These are phyloP conservation scores for Cirrhinus molitorella DNA, from an alignment of 2,797 vertebrate genomes.

Conservation along the genomic window DNA sequence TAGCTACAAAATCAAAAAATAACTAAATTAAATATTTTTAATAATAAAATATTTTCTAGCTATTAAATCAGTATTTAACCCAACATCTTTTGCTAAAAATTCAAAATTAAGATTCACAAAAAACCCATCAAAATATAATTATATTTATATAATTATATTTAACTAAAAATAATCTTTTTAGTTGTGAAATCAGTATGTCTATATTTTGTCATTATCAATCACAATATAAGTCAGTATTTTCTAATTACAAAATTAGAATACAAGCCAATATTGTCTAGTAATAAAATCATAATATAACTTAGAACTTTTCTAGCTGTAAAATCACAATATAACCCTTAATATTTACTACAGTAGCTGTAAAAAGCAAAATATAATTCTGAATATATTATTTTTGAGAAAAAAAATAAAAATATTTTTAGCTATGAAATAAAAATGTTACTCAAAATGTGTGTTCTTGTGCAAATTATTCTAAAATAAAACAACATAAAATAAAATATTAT, in stretches of 20 bases:
- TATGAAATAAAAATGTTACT: no score
- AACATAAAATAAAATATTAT: no score
- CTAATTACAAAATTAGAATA: background rate
- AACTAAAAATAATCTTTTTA: background rate
- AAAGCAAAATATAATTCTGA: background rate
- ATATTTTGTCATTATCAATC: background rate
- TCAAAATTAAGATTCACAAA: no score
- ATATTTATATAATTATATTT: no score
- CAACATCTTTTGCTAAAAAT: background rate
- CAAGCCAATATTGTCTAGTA: background rate
- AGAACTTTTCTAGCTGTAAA: background rate
- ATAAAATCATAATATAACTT: background rate
- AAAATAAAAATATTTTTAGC: no score
- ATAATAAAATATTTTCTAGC: no score
- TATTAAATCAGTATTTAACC: no score
- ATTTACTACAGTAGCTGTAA: background rate
- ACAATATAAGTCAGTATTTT: background rate
- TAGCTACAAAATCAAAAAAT: no score
- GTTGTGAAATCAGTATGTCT: background rate
- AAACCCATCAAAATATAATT: no score
- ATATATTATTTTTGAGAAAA: background rate
- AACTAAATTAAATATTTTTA: no score
- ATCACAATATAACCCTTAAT: background rate
- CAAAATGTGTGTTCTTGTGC: no score
- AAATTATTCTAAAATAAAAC: no score